These are phyloP conservation scores for Panonychus citri DNA, from an alignment of 1,140 invertebrate genomes.

Conservation along the genomic window DNA sequence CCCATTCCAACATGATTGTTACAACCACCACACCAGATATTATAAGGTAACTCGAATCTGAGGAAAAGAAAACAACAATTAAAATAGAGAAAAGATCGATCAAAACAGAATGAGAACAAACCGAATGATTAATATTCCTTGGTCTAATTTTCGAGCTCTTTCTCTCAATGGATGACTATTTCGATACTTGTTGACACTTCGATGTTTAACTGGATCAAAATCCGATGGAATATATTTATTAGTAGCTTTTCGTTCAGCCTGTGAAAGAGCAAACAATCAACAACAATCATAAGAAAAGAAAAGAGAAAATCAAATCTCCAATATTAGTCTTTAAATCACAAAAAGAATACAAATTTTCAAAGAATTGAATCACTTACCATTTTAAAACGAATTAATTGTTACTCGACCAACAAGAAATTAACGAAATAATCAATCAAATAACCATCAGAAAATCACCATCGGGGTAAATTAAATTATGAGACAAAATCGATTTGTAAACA, in stretches of 20 bases:
- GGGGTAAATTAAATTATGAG: no score
- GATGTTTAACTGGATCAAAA: conserved; percentile 63
- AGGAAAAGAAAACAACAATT: not conserved
- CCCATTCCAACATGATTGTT: conserved; percentile 98
- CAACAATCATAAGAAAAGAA: no score
- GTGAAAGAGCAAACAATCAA: not conserved
- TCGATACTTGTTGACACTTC: conserved; percentile 69
- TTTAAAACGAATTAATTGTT: no score
- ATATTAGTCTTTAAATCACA: no score
- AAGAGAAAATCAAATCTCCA: no score
- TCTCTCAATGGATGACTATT: conserved; percentile 90
- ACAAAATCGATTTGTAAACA: no score
- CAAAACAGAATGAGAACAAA: not conserved
- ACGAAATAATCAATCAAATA: no score
- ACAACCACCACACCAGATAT: conserved; percentile 97
- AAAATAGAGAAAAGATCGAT: not conserved
- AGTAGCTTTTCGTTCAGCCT: conserved; percentile 78
- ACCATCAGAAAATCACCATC: no score
- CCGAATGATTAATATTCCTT: conserved; percentile 86
- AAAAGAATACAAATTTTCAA: no score
- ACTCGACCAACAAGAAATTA: no score
- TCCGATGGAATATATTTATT: conserved; percentile 81
- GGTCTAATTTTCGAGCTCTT: conserved; percentile 69
- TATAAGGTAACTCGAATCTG: conserved; percentile 98
- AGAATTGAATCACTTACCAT: no score